phyloP scores from a whole-genome alignment of 2,888 invertebrate species.

The Cistogaster globosa region DNA sequence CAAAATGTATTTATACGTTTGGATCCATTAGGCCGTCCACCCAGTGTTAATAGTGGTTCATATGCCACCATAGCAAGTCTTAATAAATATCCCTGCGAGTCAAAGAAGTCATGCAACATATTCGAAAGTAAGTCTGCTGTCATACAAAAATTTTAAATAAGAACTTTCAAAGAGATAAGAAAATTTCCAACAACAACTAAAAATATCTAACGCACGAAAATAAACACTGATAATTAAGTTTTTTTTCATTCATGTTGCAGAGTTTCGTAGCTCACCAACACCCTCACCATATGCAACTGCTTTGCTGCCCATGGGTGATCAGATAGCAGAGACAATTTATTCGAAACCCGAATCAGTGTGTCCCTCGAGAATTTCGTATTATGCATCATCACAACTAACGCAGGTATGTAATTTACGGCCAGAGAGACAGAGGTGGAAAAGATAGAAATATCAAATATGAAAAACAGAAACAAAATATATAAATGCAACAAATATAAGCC shows the following conservation, averaged over 20 bases:
- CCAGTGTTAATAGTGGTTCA: conserved; percentile 90
- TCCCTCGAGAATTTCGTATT: conserved; percentile 88
- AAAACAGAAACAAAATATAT: conserved; percentile 10
- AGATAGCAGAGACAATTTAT: conserved; percentile 83
- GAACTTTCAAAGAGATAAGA: no score
- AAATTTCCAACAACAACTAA: background rate
- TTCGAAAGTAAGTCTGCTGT: conserved; percentile 79
- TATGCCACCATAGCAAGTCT: conserved; percentile 93
- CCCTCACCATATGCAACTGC: conserved; percentile 90
- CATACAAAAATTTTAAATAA: background rate
- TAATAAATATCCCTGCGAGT: conserved; percentile 87
- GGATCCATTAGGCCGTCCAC: conserved; percentile 88
- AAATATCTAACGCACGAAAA: background rate
- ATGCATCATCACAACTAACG: conserved; percentile 91
- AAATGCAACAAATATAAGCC: conserved; percentile 12
- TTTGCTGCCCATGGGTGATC: conserved; percentile 84
- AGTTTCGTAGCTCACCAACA: conserved; percentile 83
- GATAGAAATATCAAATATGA: conserved; percentile 1
- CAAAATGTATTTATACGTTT: conserved; percentile 90
- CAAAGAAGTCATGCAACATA: conserved; percentile 82
- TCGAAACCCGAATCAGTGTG: conserved; percentile 86
- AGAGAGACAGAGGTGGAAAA: background rate
- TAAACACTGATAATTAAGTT: background rate
- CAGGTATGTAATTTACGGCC: conserved; percentile 83
- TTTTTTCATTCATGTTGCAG: conserved; percentile 74